Conservation (phyloP, 2,113 vertebrate species). For the Calyptommatus sinebrachiatus region DNA sequence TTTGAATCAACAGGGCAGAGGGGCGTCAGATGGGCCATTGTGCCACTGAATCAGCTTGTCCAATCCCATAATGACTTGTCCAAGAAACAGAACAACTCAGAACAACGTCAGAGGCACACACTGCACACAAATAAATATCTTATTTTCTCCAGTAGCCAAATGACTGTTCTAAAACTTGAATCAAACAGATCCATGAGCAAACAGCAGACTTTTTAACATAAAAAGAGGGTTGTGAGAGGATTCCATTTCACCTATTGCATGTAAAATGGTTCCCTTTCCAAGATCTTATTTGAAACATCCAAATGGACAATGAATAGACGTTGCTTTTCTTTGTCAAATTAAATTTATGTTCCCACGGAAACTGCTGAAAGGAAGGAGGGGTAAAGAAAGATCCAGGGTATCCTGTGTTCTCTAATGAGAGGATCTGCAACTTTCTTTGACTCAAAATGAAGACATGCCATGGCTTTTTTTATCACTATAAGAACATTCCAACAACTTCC, state of each 20-base stretch:
- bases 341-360: slow-evolving; percentile 43
- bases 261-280: neutral
- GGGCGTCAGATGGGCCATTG: too few relatives aligned
- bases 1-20: too few relatives aligned
- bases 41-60: too few relatives aligned
- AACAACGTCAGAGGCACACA: too few relatives aligned
- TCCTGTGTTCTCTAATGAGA: slow-evolving; percentile 58
- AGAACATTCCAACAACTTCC: slow-evolving; percentile 70
- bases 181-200: neutral
- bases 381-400: slow-evolving; percentile 33
- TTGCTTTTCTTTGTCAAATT: slow-evolving; percentile 3
- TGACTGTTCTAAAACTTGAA: neutral
- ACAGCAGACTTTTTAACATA: neutral
- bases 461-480: slow-evolving; percentile 67
- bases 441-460: slow-evolving; percentile 64
- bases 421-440: slow-evolving; percentile 61
- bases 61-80: too few relatives aligned
- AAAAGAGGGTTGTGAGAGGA: neutral
- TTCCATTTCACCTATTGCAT: neutral
- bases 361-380: slow-evolving; percentile 28
- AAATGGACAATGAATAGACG: slow-evolving; percentile 15
- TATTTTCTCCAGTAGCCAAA: neutral
- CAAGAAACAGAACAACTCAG: too few relatives aligned
- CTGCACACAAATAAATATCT: too few relatives aligned
- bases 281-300: neutral